These are phyloP conservation scores for Condylura cristata DNA, from an alignment of 2,113 vertebrate species.

Conservation along the genomic window DNA sequence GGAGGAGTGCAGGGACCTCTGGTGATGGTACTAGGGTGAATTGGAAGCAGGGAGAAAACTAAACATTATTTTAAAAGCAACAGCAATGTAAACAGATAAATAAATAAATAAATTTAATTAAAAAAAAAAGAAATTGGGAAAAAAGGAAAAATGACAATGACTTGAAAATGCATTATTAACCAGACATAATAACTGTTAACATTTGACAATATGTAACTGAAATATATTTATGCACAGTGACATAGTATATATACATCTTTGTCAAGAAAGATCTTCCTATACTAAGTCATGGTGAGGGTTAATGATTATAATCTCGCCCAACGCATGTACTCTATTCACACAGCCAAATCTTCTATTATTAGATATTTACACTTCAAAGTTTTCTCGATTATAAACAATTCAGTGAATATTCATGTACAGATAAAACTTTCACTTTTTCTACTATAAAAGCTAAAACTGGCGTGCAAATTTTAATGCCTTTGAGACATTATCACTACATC, in stretches of 20 bases:
- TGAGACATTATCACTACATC: background rate
- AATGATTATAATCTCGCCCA: background rate
- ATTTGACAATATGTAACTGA: background rate
- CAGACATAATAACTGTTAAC: background rate
- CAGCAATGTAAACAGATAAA: too few relatives aligned
- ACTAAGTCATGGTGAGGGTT: background rate
- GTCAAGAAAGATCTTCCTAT: background rate
- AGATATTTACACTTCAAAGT: background rate
- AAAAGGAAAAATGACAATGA: background rate
- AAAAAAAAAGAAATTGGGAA: too few relatives aligned
- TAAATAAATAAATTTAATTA: too few relatives aligned
- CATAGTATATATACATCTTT: background rate
- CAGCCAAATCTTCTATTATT: background rate
- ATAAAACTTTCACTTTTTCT: background rate
- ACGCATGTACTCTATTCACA: background rate
- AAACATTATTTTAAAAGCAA: too few relatives aligned
- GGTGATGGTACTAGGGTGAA: too few relatives aligned
- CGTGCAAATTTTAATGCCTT: background rate
- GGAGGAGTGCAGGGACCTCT: too few relatives aligned
- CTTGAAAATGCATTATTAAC: background rate
- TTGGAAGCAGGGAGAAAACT: too few relatives aligned
- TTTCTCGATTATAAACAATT: background rate
- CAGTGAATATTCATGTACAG: background rate
- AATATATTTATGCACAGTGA: background rate
- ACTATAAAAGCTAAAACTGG: background rate